Evolutionary conservation across 2,113 vertebrate genomes (phyloP).

Genomic region (Grantiella picta): DNA sequence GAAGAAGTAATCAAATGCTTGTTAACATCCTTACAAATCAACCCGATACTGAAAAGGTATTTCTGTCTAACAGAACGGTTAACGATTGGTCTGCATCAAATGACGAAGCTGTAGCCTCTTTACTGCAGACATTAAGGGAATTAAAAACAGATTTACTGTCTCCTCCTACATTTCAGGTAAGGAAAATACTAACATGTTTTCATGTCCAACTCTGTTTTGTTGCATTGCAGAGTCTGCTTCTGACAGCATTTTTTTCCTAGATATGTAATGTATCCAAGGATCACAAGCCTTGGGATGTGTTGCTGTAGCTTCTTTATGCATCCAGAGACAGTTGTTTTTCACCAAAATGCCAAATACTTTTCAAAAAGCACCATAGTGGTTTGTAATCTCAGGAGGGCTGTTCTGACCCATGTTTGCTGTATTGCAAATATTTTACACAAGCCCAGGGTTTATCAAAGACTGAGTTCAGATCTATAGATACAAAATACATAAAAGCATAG

Average conservation of each 20-base stretch:
- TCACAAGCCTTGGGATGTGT: not conserved
- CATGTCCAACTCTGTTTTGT: not conserved
- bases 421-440: not conserved
- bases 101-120: constrained; percentile 60
- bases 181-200: not conserved
- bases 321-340: not conserved
- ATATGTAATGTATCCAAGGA: not conserved
- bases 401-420: not conserved
- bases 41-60: not conserved
- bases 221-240: not conserved
- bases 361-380: not conserved
- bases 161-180: constrained; percentile 51
- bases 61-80: constrained; percentile 61
- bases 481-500: not conserved
- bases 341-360: not conserved
- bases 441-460: not conserved
- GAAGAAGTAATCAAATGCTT: not conserved
- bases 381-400: not conserved
- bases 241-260: not conserved
- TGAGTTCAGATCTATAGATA: not conserved
- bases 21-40: not conserved
- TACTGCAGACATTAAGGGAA: constrained; percentile 62
- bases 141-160: constrained; percentile 63
- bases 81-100: constrained; percentile 48
- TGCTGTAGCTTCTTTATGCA: not conserved